Base-by-base conservation (phyloP, 2,888 invertebrate genomes). In the Drosophila vallismaia region DNA sequence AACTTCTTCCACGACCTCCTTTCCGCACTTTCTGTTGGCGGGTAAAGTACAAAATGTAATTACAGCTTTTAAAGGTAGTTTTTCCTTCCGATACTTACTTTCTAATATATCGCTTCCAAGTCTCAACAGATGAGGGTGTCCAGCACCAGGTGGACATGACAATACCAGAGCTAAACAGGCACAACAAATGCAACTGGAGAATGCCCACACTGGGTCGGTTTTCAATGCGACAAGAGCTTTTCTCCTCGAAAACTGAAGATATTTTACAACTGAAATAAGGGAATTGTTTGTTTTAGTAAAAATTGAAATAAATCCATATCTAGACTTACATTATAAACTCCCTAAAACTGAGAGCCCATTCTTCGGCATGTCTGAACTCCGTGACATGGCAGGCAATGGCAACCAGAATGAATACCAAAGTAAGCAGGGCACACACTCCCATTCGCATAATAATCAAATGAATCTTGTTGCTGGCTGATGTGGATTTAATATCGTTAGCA, bases 101-200 rank as follows among this genome's bases (percentile, higher is more conserved):
- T 89, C 95, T 94, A 62, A 97, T 92, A 91, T 96, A 97, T 60
- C 97, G 93, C 70, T 94, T 94, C 98, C 98, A 99, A 10, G 96
- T 95, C 77, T 95, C 94, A 5, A 96, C 91, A 4, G 97, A 96
- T 40, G 97, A 95, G 24, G 94, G 94, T 6, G 97, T 98, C 97
- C 97, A 98, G 31, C 97, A 96, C 97, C 98, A 98, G 0, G 97
- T 96, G 3, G 97, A 97, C 95, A 98, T 97, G 29, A 96, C 94
- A 70, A 97, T 94, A 44, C 97, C 97, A 40, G 95, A 94, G 75
- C 95, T 95, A 92, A 97, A 98, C 73, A 96, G 94, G 57, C 96
- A 94, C 68, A 97, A 92, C 80, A 98, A 92, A 84, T 98, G 96
- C 72, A 97, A 90, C 90, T 97, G 96, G 50, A 97, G 92, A 90